These are phyloP conservation scores for Scaptomyza tumidula DNA, from an alignment of 2,888 invertebrate species.

Conservation along the genomic window DNA sequence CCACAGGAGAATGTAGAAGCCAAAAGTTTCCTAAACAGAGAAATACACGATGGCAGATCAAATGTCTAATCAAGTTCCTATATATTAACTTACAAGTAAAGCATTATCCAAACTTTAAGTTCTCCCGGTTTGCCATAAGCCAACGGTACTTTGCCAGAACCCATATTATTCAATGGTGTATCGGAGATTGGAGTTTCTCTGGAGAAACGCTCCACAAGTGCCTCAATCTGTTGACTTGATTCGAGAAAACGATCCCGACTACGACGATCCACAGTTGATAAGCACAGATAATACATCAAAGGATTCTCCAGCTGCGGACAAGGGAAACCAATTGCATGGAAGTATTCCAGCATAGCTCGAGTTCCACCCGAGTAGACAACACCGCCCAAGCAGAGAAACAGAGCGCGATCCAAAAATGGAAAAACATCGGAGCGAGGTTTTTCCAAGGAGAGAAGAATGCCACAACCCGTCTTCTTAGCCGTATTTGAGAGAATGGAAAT, in stretches of 20 bases:
- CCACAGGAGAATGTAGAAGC: conserved; percentile 92
- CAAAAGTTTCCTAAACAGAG: conserved; percentile 87
- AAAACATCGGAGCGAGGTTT: conserved; percentile 97
- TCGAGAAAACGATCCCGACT: conserved; percentile 96
- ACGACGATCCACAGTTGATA: conserved; percentile 87
- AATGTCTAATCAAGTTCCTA: too few relatives aligned
- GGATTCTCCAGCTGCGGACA: conserved; percentile 99
- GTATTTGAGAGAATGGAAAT: conserved; percentile 96
- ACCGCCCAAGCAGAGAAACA: conserved; percentile 95
- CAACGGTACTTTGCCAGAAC: conserved; percentile 89
- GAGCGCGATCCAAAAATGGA: conserved; percentile 95
- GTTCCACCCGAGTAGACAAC: conserved; percentile 97
- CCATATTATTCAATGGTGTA: conserved; percentile 86
- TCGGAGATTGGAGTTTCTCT: conserved; percentile 90
- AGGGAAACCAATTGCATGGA: conserved; percentile 97
- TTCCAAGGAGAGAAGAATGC: conserved; percentile 95
- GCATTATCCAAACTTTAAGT: conserved; percentile 88
- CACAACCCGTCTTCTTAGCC: conserved; percentile 95
- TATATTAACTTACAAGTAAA: conserved; percentile 86
- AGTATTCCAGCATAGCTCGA: conserved; percentile 96
- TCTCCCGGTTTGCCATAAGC: conserved; percentile 90
- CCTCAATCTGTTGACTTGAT: conserved; percentile 96
- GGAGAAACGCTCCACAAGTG: conserved; percentile 95
- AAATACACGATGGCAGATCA: too few relatives aligned
- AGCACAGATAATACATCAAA: conserved; percentile 95